Evolutionary conservation across 2,113 vertebrate species (phyloP).

Genomic region (Neoarius graeffei): DNA sequence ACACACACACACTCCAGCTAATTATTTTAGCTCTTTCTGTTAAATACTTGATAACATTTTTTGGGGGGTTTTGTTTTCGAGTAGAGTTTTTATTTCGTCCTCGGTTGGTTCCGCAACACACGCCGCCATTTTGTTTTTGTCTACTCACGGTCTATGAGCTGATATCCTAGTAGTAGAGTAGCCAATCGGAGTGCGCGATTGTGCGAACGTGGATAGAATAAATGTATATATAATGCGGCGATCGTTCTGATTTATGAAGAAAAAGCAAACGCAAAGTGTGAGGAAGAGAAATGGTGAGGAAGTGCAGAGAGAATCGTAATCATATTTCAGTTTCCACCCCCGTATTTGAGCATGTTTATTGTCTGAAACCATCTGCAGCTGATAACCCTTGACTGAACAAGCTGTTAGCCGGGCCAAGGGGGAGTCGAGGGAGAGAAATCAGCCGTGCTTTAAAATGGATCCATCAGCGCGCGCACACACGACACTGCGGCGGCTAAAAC

Average conservation of each 20-base stretch:
- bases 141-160: no score
- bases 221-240: no score
- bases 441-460: conserved; percentile 54
- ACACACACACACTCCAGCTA: not conserved
- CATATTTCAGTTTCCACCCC: conserved; percentile 58
- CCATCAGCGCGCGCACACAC: conserved; percentile 35
- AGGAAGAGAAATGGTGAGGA: conserved; percentile 43
- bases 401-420: conserved; percentile 63
- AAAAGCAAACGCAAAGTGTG: not conserved
- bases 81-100: no score
- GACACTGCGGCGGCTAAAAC: not conserved
- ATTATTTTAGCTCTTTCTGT: no score
- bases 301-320: conserved; percentile 21
- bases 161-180: no score
- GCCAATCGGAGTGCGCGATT: no score
- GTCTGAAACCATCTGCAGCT: conserved; percentile 73
- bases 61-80: no score
- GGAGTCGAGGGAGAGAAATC: conserved; percentile 55
- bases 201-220: no score
- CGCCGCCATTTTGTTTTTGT: no score
- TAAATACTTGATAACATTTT: no score
- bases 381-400: conserved; percentile 73
- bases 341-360: conserved; percentile 72
- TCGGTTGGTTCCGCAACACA: no score
- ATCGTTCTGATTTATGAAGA: not conserved